These are phyloP conservation scores for Cheiracanthium punctorium DNA, from an alignment of 2,888 invertebrate genomes.

Conservation along the genomic window DNA sequence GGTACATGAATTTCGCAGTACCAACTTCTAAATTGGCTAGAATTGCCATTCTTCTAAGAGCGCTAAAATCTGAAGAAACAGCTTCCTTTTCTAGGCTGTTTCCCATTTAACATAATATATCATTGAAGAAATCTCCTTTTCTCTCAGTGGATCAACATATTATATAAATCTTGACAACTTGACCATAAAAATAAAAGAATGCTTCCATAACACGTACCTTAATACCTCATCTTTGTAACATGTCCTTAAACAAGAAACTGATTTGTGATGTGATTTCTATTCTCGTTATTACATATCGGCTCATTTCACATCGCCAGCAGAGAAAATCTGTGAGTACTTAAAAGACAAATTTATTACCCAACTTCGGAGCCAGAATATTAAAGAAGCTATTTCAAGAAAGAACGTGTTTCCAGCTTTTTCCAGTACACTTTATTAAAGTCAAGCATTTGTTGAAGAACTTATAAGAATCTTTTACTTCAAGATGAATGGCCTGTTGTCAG, in stretches of 20 bases:
- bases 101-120: no score
- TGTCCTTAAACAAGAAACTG: slow-evolving; percentile 17
- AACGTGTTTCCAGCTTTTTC: neutral
- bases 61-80: no score
- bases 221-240: slow-evolving; percentile 17
- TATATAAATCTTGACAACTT: neutral
- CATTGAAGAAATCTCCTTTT: no score
- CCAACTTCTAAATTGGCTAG: no score
- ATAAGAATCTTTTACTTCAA: neutral
- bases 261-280: slow-evolving; percentile 23
- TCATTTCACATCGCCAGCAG: slow-evolving; percentile 13
- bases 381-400: neutral
- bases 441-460: neutral
- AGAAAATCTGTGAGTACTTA: slow-evolving; percentile 17
- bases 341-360: slow-evolving; percentile 18
- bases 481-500: neutral
- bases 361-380: slow-evolving; percentile 12
- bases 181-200: neutral
- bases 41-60: no score
- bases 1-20: no score
- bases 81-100: no score
- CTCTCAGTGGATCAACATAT: neutral
- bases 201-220: neutral
- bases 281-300: slow-evolving; percentile 15
- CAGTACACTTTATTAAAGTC: neutral